These are phyloP conservation scores for Rhegmatorhina hoffmannsi DNA, from an alignment of 2,113 vertebrate species.

Conservation along the genomic window DNA sequence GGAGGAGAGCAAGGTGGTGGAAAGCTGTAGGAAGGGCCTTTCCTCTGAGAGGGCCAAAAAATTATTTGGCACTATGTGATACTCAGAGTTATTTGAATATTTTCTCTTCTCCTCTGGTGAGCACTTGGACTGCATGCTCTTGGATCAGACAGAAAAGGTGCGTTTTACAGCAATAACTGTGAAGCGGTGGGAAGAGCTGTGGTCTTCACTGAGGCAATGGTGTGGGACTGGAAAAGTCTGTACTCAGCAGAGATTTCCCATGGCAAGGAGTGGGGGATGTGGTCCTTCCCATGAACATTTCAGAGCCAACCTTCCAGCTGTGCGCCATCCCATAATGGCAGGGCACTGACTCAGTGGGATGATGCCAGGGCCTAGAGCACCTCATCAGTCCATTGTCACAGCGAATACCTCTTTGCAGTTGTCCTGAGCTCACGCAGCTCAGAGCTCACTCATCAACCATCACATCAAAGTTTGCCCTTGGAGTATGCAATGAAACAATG, in stretches of 20 bases:
- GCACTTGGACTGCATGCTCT: fast-evolving
- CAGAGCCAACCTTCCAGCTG: fast-evolving
- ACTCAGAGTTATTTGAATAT: not conserved
- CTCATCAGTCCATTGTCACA: not conserved
- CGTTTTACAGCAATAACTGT: not conserved
- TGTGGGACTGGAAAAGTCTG: not conserved
- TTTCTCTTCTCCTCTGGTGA: not conserved
- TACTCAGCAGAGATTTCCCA: not conserved
- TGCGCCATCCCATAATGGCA: not conserved
- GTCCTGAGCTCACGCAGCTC: not conserved
- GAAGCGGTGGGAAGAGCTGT: not conserved
- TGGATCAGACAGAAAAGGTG: not conserved
- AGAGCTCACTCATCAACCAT: not conserved
- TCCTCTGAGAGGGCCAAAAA: not conserved
- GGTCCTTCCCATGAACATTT: not conserved
- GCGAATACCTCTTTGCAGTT: fast-evolving
- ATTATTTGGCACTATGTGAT: fast-evolving
- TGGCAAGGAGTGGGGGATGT: not conserved
- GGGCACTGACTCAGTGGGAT: not conserved
- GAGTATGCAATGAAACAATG: not conserved
- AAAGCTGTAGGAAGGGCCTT: not conserved
- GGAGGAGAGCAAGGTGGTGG: not conserved
- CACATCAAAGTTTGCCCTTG: not conserved
- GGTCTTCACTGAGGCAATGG: not conserved
- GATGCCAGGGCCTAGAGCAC: not conserved